Percentiles rank a stretch among this genome's conserved stretches.
Conservation (phyloP, 2,797 vertebrate genomes). For the Cephalopachus bancanus region DNA sequence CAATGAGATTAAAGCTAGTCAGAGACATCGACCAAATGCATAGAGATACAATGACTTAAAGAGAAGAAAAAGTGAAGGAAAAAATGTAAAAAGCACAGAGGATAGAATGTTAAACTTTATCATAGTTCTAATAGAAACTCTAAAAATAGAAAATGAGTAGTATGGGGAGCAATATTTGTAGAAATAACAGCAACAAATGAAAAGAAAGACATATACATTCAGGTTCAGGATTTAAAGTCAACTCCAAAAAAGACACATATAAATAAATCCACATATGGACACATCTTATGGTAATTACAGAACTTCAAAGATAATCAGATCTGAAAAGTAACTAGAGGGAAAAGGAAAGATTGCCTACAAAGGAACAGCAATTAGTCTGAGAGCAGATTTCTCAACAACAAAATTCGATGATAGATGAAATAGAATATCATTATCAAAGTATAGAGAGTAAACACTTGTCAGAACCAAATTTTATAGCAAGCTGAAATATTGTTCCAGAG, state of each 20-base stretch:
- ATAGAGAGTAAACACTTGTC: neutral
- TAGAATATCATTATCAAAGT: neutral
- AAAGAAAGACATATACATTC: neutral
- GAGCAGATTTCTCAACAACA: neutral
- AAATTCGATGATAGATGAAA: neutral
- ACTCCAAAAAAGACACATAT: neutral
- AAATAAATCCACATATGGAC: neutral
- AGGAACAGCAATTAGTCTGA: neutral
- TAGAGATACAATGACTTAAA: neutral
- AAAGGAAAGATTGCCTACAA: neutral
- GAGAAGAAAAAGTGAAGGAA: neutral
- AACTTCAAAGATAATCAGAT: neutral
- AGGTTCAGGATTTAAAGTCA: neutral
- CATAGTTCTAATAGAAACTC: neutral
- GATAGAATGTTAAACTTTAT: neutral
- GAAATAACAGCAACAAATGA: neutral
- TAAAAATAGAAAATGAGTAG: neutral
- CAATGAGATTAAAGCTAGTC: neutral
- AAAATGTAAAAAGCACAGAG: neutral
- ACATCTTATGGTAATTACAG: neutral
- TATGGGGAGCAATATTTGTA: neutral
- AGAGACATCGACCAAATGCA: neutral
- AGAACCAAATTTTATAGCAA: constrained; percentile 29
- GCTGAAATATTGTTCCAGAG: constrained; percentile 4
- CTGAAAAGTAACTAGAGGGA: neutral